Percentiles rank a stretch among this genome's conserved stretches.
Evolutionary conservation across 2,888 invertebrate genomes (phyloP).

Genomic region (Chalcosyrphus nemorum): DNA sequence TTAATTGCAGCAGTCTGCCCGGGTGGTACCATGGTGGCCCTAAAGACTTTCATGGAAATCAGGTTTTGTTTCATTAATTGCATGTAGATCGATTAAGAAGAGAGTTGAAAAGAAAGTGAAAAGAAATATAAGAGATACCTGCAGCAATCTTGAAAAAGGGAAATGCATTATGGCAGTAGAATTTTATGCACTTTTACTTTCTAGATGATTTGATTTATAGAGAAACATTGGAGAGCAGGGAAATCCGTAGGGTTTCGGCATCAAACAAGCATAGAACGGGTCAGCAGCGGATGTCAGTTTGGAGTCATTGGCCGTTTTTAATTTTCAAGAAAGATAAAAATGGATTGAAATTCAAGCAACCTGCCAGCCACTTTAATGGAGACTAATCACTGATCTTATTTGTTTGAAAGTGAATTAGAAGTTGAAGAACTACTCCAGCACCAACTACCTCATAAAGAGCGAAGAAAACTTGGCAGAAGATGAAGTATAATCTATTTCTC

Average conservation of each 20-base stretch:
- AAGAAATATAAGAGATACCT: background rate
- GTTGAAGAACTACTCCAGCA: no score
- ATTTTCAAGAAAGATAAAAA: no score
- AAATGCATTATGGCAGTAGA: conserved; percentile 23
- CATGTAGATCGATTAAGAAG: conserved; percentile 44
- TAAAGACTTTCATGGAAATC: conserved; percentile 50
- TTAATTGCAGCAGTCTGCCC: background rate
- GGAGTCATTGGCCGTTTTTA: no score
- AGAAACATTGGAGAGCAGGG: background rate
- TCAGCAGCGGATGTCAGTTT: no score
- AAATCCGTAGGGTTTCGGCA: background rate
- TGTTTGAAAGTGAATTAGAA: no score
- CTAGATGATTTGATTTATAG: conserved; percentile 2
- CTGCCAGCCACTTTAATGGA: no score
- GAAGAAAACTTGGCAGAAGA: no score
- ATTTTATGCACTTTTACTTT: conserved; percentile 42
- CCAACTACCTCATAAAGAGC: no score
- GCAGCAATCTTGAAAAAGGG: conserved; percentile 12
- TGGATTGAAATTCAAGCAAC: no score
- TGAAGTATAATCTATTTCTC: no score
- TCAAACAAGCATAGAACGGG: background rate
- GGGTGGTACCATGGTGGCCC: conserved; percentile 1
- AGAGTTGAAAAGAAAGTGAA: conserved; percentile 68
- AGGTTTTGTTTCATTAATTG: conserved; percentile 53
- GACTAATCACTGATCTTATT: no score